Percentiles rank a stretch among this genome's conserved stretches.
Conservation (phyloP, 2,888 invertebrate genomes). For the Pseudococcus jackbeardsleyi region DNA sequence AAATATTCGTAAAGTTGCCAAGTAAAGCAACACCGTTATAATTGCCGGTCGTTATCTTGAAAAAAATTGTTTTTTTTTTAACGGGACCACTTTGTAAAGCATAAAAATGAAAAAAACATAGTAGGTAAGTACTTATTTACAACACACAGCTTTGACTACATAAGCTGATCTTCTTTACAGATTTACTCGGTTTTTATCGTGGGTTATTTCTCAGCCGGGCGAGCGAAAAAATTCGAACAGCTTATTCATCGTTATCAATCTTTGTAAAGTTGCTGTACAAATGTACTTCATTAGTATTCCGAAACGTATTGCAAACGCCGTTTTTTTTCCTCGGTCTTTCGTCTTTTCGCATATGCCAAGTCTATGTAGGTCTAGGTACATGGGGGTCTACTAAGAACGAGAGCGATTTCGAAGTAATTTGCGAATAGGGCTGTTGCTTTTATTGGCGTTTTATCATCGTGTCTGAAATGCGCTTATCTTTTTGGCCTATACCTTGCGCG, state of each 20-base stretch:
- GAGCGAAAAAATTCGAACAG: slow-evolving; percentile 5
- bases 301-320: not conserved
- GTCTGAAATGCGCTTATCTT: slow-evolving; percentile 7
- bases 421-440: slow-evolving; percentile 15
- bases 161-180: slow-evolving; percentile 11
- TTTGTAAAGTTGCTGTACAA: slow-evolving; percentile 25
- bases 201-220: not conserved
- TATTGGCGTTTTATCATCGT: slow-evolving; percentile 30
- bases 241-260: slow-evolving; percentile 45
- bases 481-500: not conserved
- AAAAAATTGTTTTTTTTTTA: not conserved
- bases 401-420: slow-evolving; percentile 5
- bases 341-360: not conserved
- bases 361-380: not conserved
- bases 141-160: not conserved
- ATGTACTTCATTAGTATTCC: slow-evolving; percentile 41
- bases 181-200: not conserved
- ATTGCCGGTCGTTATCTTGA: slow-evolving; percentile 24
- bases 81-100: not conserved
- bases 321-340: not conserved
- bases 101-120: not conserved
- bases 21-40: not conserved
- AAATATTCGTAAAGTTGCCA: not conserved
- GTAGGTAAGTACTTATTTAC: not conserved
- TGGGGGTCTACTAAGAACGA: not conserved